phyloP scores from a whole-genome alignment of 2,797 vertebrate genomes.

The Peromyscus melanophrys region DNA sequence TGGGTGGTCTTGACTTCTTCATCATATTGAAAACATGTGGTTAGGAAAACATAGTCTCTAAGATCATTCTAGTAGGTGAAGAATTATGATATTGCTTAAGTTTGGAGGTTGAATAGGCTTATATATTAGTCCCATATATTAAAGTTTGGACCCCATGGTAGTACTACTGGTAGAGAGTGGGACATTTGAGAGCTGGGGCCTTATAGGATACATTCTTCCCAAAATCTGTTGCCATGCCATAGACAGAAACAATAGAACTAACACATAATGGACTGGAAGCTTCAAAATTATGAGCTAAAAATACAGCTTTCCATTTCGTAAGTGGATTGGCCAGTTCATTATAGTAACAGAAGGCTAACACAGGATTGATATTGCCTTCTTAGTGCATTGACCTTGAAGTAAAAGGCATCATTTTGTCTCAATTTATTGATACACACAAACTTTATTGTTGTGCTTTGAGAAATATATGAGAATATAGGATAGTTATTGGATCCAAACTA shows the following conservation, averaged over 20 bases:
- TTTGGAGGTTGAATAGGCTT: not conserved
- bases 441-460: not conserved
- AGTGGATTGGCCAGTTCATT: not conserved
- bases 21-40: not conserved
- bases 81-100: not conserved
- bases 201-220: not conserved
- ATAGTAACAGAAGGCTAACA: not conserved
- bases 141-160: not conserved
- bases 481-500: not conserved
- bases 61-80: not conserved
- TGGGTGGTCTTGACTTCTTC: not conserved
- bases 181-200: not conserved
- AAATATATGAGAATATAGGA: not conserved
- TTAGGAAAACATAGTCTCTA: not conserved
- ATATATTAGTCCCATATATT: too few species aligned
- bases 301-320: not conserved
- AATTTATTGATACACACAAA: not conserved
- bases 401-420: not conserved
- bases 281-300: not conserved
- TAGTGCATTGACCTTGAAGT: not conserved
- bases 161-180: not conserved
- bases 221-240: not conserved
- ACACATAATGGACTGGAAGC: not conserved
- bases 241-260: not conserved
- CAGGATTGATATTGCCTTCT: not conserved